Evolutionary conservation across 2,888 invertebrate species (phyloP), one percentile per base, ranked within the genome.

Genomic region (Melinaea marsaeus): DNA sequence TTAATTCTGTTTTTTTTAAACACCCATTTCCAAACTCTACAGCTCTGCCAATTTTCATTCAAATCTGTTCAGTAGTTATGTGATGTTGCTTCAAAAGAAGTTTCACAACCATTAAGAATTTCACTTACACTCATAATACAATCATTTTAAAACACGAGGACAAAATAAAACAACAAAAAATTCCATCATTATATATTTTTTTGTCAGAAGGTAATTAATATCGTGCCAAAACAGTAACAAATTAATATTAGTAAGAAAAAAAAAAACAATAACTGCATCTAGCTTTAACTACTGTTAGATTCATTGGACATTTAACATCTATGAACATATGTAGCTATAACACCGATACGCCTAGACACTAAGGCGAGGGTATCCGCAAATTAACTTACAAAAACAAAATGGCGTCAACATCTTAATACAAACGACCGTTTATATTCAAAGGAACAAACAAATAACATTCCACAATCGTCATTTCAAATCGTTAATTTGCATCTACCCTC

Each of bases 171-270:
- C 83, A 70, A 63, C 83, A 79, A 70, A 72, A 72, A 74, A n/a
- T 86, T 86, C 85, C 86, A 78, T 89, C 80, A 89, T 90, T 86
- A 90, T 88, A 90, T 89, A 89, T 89, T 88, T 86, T 51, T 88
- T 90, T 88, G 87, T 90, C 90, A 89, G 90, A 90, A 89, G 90
- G 86, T 90, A 89, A 89, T 90, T 90, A 90, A 90, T 90, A 89
- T 86, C 87, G 90, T 90, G 90, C 90, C 89, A 88, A 90, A 89
- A 89, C 88, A 88, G 84, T 89, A 90, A 90, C 89, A 90, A 90
- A 86, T 86, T 79, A 90, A n/a, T 42, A 42, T 90, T 90, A 90
- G 90, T 89, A 88, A 83, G 86, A 88, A 89, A 87, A 88, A 88
- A 86, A n/a, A n/a, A n/a, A n/a, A n/a, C 83, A 77, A 88, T 82